phyloP scores from a whole-genome alignment of 2,888 invertebrate genomes.

The Notodonta dromedarius region DNA sequence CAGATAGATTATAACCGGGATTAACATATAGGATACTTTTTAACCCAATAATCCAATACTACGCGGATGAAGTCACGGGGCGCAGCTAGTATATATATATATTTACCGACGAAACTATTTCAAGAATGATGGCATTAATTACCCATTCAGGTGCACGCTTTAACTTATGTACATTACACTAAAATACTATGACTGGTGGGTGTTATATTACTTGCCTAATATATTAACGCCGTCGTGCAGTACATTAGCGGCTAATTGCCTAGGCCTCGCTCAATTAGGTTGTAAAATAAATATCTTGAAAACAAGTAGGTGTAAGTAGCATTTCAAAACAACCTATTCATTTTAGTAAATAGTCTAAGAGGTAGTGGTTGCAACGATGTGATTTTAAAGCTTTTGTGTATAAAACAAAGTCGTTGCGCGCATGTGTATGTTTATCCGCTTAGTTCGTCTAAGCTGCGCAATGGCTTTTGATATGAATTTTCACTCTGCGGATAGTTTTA shows the following conservation, averaged over 20 bases:
- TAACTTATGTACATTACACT: not conserved
- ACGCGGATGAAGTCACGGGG: no score
- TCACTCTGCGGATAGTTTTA: no score
- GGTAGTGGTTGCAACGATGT: not conserved
- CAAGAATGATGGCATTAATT: not conserved
- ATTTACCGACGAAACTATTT: not conserved
- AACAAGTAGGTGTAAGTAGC: not conserved
- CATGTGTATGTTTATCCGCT: no score
- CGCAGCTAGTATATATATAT: no score
- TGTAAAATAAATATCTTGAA: constrained; percentile 7
- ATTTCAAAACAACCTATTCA: constrained; percentile 4
- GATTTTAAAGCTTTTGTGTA: no score
- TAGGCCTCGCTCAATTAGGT: constrained; percentile 5
- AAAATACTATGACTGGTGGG: not conserved
- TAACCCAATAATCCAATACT: no score
- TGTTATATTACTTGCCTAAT: not conserved
- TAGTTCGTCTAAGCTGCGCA: no score
- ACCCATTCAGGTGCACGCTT: not conserved
- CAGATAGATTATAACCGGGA: no score
- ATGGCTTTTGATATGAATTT: no score
- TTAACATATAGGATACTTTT: no score
- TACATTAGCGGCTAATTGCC: constrained; percentile 6
- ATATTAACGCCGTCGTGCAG: constrained; percentile 1
- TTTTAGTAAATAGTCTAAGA: not conserved
- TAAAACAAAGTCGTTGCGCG: no score